phyloP scores from a whole-genome alignment of 2,888 invertebrate genomes.

The Eucera pruinosa region DNA sequence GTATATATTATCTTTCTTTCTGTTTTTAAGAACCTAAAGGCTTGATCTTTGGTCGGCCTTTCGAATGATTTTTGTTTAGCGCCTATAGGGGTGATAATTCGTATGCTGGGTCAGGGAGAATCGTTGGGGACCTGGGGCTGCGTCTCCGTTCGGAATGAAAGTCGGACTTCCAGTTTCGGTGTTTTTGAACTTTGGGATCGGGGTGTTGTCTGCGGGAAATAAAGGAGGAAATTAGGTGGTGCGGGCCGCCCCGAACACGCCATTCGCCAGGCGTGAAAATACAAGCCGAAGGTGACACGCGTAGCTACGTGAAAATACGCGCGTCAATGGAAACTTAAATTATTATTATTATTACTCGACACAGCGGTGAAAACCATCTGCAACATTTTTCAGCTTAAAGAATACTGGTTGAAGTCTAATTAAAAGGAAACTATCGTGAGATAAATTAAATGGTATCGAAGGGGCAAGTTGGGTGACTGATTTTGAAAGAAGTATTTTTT shows the following conservation, averaged over 20 bases:
- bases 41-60: conserved; percentile 49
- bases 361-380: background rate
- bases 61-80: conserved; percentile 74
- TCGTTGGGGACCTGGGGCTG: conserved; percentile 85
- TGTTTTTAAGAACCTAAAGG: conserved; percentile 24
- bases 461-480: conserved; percentile 12
- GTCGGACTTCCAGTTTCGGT: conserved; percentile 76
- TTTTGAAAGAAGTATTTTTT: too few species aligned
- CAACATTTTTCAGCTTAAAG: background rate
- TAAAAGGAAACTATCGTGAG: background rate
- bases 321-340: too few species aligned
- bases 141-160: conserved; percentile 79
- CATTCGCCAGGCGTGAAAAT: conserved; percentile 4
- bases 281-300: background rate
- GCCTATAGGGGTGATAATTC: conserved; percentile 86
- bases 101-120: conserved; percentile 84
- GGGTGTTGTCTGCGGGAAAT: conserved; percentile 75
- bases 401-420: background rate
- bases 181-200: conserved; percentile 80
- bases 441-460: background rate
- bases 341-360: too few species aligned
- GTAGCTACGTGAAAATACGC: too few species aligned
- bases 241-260: conserved; percentile 8
- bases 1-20: background rate
- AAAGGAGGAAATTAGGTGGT: conserved; percentile 57